A percentile compares a stretch with the other conserved stretches of the same genome.
Conservation (phyloP, 2,113 vertebrate species). For the Himantopus leucocephalus region DNA sequence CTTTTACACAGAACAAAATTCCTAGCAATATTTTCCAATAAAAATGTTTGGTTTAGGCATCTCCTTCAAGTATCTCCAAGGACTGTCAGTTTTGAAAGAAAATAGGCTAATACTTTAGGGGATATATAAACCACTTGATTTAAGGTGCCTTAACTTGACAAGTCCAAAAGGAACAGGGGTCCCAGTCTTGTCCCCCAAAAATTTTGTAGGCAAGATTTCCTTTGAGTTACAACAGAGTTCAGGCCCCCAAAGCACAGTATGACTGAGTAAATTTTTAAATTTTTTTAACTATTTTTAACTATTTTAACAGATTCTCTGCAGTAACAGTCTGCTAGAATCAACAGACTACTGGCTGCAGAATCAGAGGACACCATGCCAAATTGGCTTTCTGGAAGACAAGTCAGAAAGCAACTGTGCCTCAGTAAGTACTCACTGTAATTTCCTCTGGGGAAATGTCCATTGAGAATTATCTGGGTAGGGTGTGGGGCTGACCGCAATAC, state of each 20-base stretch:
- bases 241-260: neutral
- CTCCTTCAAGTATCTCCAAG: neutral
- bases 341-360: constrained; percentile 95
- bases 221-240: neutral
- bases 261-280: neutral
- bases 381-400: constrained; percentile 89
- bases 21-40: neutral
- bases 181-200: neutral
- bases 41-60: neutral
- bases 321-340: constrained; percentile 87
- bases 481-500: neutral
- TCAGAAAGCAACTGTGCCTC: constrained; percentile 83
- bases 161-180: neutral
- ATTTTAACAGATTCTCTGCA: constrained; percentile 87
- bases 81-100: neutral
- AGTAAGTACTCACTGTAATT: constrained; percentile 78
- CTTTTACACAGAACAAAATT: neutral
- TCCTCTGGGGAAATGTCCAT: neutral
- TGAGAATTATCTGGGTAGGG: neutral
- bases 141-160: neutral
- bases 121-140: neutral
- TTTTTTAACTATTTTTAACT: constrained; percentile 39
- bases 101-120: neutral
- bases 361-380: constrained; percentile 86
- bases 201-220: neutral